Percentiles rank a stretch among this genome's conserved stretches.
phyloP scores from a whole-genome alignment of 2,888 invertebrate genomes.

The Erebia aethiops region DNA sequence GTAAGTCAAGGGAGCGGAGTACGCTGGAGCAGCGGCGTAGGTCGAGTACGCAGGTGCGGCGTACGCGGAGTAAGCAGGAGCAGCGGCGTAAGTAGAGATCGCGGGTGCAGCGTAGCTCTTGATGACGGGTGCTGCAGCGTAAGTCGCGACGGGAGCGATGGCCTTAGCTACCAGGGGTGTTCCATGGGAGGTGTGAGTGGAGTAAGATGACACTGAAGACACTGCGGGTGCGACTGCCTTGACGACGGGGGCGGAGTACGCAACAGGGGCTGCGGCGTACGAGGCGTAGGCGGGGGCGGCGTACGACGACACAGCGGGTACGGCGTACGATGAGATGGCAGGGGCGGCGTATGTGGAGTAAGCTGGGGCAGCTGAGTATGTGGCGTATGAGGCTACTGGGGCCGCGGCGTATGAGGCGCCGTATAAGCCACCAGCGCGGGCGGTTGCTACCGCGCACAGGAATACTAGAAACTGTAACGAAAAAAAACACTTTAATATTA shows the following conservation, averaged over 20 bases:
- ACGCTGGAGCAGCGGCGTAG: slow-evolving; percentile 65
- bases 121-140: slow-evolving; percentile 74
- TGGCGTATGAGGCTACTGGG: slow-evolving; percentile 55
- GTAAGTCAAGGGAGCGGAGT: slow-evolving; percentile 48
- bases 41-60: slow-evolving; percentile 75
- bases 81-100: slow-evolving; percentile 55
- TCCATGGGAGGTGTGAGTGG: slow-evolving; percentile 53
- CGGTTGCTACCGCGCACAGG: slow-evolving; percentile 83
- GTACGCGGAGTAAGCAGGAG: slow-evolving; percentile 69
- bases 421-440: slow-evolving; percentile 80
- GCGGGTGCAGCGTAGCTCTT: slow-evolving; percentile 74
- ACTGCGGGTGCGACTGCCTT: slow-evolving; percentile 50
- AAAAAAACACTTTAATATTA: background rate
- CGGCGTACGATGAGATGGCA: slow-evolving; percentile 51
- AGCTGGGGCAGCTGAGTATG: slow-evolving; percentile 48
- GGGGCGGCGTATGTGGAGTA: slow-evolving; percentile 52
- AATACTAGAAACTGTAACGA: slow-evolving; percentile 80
- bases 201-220: slow-evolving; percentile 52
- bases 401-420: slow-evolving; percentile 73
- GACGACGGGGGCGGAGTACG: slow-evolving; percentile 70
- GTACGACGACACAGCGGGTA: slow-evolving; percentile 50
- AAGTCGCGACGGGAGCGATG: slow-evolving; percentile 57
- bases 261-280: slow-evolving; percentile 56
- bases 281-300: slow-evolving; percentile 51
- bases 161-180: slow-evolving; percentile 51